A percentile compares a stretch with the other conserved stretches of the same genome.
Evolutionary conservation across 1,140 invertebrate species (phyloP).

Genomic region (Lanistes nyassanus): DNA sequence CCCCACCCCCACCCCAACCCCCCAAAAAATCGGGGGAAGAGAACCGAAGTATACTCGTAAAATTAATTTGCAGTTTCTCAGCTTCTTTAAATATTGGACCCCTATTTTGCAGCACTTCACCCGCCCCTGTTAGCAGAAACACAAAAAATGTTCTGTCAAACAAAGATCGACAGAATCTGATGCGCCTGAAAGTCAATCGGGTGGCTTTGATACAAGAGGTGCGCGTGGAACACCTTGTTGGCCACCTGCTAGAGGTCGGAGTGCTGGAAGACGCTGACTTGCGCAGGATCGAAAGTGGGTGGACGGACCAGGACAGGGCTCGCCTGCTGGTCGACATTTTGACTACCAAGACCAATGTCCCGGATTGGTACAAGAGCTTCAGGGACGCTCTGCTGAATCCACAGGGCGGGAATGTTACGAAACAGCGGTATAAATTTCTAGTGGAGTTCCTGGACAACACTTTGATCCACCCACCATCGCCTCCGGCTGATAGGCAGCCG

Average conservation of each 20-base stretch:
- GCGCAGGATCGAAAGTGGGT: constrained; percentile 48
- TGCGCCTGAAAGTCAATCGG: constrained; percentile 61
- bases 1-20: no score
- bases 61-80: not conserved
- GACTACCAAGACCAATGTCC: constrained; percentile 47
- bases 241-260: constrained; percentile 41
- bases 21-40: no score
- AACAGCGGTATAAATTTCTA: constrained; percentile 54
- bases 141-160: constrained; percentile 29
- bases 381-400: constrained; percentile 51
- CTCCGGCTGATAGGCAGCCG: not conserved
- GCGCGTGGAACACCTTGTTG: constrained; percentile 56
- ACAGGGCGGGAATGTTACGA: constrained; percentile 45
- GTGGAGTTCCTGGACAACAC: constrained; percentile 65
- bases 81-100: no score
- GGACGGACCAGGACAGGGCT: constrained; percentile 54
- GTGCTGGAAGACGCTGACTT: constrained; percentile 52
- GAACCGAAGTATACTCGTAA: no score
- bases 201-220: constrained; percentile 62
- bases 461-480: constrained; percentile 51
- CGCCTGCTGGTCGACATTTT: constrained; percentile 58
- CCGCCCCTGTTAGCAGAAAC: not conserved
- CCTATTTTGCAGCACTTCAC: not conserved
- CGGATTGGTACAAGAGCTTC: constrained; percentile 61
- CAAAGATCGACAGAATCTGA: constrained; percentile 56